Percentiles rank a stretch among this genome's conserved stretches.
Conservation (phyloP, 2,888 invertebrate genomes). For the Alcis repandata region DNA sequence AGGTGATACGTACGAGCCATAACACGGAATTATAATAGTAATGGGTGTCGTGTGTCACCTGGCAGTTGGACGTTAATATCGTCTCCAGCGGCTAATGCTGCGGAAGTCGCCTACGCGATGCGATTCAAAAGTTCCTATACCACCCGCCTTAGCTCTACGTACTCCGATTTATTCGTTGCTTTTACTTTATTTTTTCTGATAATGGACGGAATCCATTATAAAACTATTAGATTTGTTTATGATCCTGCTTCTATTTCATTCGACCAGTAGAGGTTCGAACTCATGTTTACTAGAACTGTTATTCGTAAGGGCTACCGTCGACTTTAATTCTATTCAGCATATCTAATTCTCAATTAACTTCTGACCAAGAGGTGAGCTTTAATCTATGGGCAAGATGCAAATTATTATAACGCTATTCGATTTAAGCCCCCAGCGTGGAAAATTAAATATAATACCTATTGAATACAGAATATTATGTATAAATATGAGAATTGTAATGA, state of each 20-base stretch:
- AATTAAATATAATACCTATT: conserved; percentile 38
- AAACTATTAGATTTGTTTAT: conserved; percentile 18
- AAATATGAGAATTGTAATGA: conserved; percentile 34
- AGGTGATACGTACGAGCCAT: conserved; percentile 46
- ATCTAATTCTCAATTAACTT: conserved; percentile 48
- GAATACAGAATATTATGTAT: conserved; percentile 38
- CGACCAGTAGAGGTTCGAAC: conserved; percentile 15
- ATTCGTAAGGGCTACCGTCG: conserved; percentile 40
- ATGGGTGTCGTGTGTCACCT: conserved; percentile 66
- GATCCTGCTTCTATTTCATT: conserved; percentile 17
- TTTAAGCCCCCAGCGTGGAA: conserved; percentile 36
- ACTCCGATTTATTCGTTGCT: conserved; percentile 37
- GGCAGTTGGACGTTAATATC: conserved; percentile 60
- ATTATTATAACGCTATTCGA: conserved; percentile 43
- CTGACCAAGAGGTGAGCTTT: conserved; percentile 47
- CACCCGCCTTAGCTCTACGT: conserved; percentile 42
- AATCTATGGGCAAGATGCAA: conserved; percentile 45
- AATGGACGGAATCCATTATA: conserved; percentile 28
- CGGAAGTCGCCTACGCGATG: conserved; percentile 71
- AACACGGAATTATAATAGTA: conserved; percentile 64
- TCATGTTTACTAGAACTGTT: conserved; percentile 33
- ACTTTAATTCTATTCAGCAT: conserved; percentile 40
- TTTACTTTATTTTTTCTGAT: conserved; percentile 41
- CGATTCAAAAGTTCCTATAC: conserved; percentile 61
- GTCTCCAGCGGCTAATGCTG: conserved; percentile 58